Percentiles rank a stretch among this genome's conserved stretches.
Conservation (phyloP, 1,140 invertebrate species). For the Venturia canescens region DNA sequence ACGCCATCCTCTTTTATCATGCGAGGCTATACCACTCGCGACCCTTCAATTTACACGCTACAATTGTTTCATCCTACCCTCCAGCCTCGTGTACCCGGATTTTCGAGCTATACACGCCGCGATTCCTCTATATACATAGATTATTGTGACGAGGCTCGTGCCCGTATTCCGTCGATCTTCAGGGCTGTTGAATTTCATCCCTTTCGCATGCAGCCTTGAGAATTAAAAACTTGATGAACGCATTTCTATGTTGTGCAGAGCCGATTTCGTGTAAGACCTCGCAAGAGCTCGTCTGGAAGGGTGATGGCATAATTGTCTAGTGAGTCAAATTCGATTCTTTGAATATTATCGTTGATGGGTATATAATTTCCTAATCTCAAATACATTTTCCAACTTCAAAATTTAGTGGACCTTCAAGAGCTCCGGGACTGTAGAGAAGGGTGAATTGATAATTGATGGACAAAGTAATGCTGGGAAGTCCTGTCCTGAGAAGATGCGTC, state of each 20-base stretch:
- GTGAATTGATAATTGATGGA: no score
- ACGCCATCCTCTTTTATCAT: conserved; percentile 9
- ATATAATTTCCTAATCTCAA: no score
- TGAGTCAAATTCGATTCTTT: no score
- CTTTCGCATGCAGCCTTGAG: background rate
- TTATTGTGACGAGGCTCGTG: background rate
- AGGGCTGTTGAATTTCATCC: background rate
- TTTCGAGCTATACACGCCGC: background rate
- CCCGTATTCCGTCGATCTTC: conserved; percentile 10
- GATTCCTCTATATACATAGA: background rate
- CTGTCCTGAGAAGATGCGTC: no score
- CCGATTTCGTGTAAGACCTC: no score
- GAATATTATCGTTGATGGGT: no score
- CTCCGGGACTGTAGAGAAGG: no score
- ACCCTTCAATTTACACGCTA: conserved; percentile 68
- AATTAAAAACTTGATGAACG: background rate
- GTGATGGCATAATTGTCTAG: no score
- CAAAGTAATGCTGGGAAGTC: no score
- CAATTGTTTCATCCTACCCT: conserved; percentile 57
- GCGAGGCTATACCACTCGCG: conserved; percentile 39
- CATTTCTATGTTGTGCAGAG: background rate
- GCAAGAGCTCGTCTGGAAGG: no score
- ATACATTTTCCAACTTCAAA: no score
- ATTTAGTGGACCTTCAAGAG: no score
- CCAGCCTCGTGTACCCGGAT: conserved; percentile 24